phyloP scores from a whole-genome alignment of 1,140 invertebrate genomes.

The Atta texana region DNA sequence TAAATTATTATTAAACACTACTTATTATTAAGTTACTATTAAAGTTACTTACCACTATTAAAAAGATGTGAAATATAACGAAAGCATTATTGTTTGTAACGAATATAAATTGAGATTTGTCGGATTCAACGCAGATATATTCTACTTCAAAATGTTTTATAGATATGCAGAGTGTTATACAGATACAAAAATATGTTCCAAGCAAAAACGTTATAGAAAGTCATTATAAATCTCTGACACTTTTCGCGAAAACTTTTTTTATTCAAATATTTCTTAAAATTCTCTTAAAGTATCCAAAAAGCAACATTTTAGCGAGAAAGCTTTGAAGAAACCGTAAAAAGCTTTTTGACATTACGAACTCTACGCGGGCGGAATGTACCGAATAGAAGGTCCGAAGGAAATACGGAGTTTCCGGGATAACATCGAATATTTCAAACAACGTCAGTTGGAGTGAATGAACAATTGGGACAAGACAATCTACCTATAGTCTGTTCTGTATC shows the following conservation, averaged over 20 bases:
- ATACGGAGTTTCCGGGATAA: not conserved
- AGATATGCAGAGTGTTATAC: not conserved
- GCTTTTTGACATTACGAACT: slow-evolving; percentile 28
- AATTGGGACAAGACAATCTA: slow-evolving; percentile 37
- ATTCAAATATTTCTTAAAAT: slow-evolving; percentile 18
- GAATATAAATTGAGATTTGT: not conserved
- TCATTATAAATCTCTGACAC: slow-evolving; percentile 4
- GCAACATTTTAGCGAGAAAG: not conserved
- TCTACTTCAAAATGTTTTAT: slow-evolving; percentile 1
- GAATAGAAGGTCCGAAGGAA: not conserved
- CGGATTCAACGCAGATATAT: not conserved
- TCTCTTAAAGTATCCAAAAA: not conserved
- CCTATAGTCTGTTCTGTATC: slow-evolving; percentile 30
- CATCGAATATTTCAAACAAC: slow-evolving; percentile 18
- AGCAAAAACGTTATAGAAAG: not conserved
- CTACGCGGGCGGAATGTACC: not conserved
- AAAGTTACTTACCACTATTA: too few relatives aligned
- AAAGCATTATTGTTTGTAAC: not conserved
- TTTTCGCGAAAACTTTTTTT: slow-evolving; percentile 1
- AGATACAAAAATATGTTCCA: not conserved
- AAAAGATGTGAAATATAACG: not conserved
- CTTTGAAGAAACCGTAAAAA: slow-evolving; percentile 6
- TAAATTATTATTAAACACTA: too few relatives aligned
- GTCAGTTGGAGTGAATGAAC: slow-evolving; percentile 21
- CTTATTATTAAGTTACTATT: too few relatives aligned